Evolutionary conservation across 2,888 invertebrate species (phyloP).

Genomic region (Timema cristinae): DNA sequence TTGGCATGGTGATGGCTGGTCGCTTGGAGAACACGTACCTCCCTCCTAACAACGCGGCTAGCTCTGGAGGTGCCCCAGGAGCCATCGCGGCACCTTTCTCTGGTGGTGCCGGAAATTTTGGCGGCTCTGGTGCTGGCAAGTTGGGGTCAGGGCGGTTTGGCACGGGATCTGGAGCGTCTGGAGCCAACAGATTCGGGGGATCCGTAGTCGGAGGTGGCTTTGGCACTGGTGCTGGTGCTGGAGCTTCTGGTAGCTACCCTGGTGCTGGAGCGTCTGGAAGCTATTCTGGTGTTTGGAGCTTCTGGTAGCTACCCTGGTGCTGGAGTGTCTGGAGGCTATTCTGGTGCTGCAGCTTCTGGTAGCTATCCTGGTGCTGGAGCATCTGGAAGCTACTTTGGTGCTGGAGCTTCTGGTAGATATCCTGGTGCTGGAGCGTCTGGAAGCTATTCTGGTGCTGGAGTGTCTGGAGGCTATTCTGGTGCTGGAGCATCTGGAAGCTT

Average conservation of each 20-base stretch:
- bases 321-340: not conserved
- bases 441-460: conserved; percentile 24
- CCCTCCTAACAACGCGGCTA: conserved; percentile 51
- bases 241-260: not conserved
- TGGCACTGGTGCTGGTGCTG: not conserved
- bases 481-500: not conserved
- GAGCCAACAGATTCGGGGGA: conserved; percentile 27
- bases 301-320: not conserved
- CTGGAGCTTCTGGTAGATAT: conserved; percentile 24
- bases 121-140: not conserved
- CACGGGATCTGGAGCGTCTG: conserved; percentile 13
- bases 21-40: conserved; percentile 56
- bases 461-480: not conserved
- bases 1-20: conserved; percentile 47
- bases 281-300: not conserved
- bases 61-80: conserved; percentile 47
- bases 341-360: conserved; percentile 41
- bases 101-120: not conserved
- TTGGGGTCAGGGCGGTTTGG: not conserved
- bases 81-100: conserved; percentile 42
- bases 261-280: conserved; percentile 18
- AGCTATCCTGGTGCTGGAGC: conserved; percentile 41
- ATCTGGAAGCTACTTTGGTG: conserved; percentile 13
- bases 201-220: conserved; percentile 27
- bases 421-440: conserved; percentile 34